Evolutionary conservation across 2,888 invertebrate genomes (phyloP).

Genomic region (Andrena praecox): DNA sequence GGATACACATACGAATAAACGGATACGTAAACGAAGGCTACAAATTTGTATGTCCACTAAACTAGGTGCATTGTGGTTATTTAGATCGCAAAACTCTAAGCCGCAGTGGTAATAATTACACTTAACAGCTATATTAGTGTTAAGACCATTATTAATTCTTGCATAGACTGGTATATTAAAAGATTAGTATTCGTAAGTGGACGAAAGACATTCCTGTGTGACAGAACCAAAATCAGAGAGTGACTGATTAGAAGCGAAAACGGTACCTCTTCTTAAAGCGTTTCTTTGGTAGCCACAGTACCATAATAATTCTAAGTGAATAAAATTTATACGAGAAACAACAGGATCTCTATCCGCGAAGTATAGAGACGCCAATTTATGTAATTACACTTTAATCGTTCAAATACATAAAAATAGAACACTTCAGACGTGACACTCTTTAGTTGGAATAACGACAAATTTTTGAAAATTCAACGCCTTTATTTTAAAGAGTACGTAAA

Average conservation of each 20-base stretch:
- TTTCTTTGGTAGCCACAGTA: conserved; percentile 79
- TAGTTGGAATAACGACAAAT: conserved; percentile 12
- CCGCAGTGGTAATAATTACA: conserved; percentile 26
- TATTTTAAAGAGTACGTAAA: neutral
- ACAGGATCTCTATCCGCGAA: conserved; percentile 3
- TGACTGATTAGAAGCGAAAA: conserved; percentile 16
- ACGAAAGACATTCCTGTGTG: neutral
- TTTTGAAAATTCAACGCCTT: conserved; percentile 16
- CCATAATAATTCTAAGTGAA: conserved; percentile 73
- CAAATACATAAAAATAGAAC: conserved; percentile 5
- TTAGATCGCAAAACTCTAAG: neutral
- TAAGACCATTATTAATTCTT: neutral
- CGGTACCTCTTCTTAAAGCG: conserved; percentile 79
- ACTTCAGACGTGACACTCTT: neutral
- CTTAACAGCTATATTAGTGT: neutral
- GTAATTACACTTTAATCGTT: conserved; percentile 45
- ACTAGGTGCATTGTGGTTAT: neutral
- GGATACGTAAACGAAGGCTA: neutral
- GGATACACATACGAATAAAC: too few relatives aligned
- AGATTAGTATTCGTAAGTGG: conserved; percentile 4
- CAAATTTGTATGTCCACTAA: neutral
- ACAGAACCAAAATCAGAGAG: conserved; percentile 2
- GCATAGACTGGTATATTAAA: neutral
- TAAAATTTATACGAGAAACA: conserved; percentile 23
- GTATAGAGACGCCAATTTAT: conserved; percentile 34